These are phyloP conservation scores for Todus mexicanus DNA, from an alignment of 2,797 vertebrate species.

Conservation along the genomic window DNA sequence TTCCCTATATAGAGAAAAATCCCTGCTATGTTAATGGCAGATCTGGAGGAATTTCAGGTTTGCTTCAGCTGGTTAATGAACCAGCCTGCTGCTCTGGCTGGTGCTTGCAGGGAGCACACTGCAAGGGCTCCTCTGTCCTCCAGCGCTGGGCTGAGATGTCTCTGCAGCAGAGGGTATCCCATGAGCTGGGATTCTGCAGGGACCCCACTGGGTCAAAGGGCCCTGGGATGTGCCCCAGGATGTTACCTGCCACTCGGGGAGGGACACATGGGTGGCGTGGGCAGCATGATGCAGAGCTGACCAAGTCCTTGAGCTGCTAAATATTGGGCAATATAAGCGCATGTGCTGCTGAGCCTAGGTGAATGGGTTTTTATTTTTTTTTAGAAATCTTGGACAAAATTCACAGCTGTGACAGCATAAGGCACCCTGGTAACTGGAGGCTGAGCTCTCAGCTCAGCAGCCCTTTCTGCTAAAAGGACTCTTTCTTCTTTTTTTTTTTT, in stretches of 20 bases:
- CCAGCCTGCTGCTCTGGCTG: background rate
- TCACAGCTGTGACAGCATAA: background rate
- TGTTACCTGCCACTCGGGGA: background rate
- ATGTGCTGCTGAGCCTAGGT: background rate
- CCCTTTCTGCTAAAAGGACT: background rate
- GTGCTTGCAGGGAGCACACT: background rate
- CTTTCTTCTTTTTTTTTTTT: background rate
- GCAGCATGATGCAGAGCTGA: rapidly evolving
- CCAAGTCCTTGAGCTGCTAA: background rate
- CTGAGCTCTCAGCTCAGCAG: background rate
- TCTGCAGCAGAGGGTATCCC: background rate
- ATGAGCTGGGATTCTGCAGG: background rate
- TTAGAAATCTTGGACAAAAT: background rate
- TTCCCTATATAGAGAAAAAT: background rate
- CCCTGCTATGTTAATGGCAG: background rate
- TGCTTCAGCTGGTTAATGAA: background rate
- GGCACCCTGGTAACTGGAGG: background rate
- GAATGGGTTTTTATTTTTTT: background rate
- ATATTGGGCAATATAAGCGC: background rate
- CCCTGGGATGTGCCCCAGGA: background rate
- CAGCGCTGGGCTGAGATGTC: background rate
- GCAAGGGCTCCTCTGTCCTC: background rate
- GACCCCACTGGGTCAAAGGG: rapidly evolving
- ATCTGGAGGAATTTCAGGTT: background rate
- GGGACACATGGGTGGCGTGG: background rate